Conservation (phyloP, 2,797 vertebrate genomes). For the Parauchenoglanis ngamensis region DNA sequence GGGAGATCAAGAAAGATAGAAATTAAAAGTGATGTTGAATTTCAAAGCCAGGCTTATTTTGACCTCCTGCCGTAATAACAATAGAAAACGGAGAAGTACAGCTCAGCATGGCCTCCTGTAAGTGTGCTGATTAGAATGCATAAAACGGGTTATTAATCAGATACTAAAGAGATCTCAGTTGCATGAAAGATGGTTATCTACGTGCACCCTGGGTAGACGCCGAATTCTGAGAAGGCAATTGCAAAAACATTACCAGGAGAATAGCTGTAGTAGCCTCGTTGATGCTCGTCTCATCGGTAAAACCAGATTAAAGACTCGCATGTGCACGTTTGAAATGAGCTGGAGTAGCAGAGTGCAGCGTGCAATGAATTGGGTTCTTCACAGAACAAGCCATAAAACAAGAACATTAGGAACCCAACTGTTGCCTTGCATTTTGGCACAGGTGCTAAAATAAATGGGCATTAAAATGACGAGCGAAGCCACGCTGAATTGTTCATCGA, state of each 20-base stretch:
- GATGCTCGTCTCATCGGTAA: conserved; percentile 12
- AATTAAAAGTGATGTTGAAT: conserved; percentile 10
- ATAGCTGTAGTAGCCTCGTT: conserved; percentile 2
- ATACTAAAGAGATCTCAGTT: conserved; percentile 38
- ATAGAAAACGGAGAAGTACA: conserved; percentile 13
- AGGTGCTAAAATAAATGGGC: not conserved
- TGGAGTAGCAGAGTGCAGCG: not conserved
- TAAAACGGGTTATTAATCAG: conserved; percentile 46
- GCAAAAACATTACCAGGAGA: conserved; percentile 11
- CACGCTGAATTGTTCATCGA: not conserved
- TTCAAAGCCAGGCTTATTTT: conserved; percentile 32
- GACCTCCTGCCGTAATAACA: conserved; percentile 32
- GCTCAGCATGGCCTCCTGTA: conserved; percentile 40
- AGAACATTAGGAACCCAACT: conserved; percentile 32
- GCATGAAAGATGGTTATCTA: conserved; percentile 35
- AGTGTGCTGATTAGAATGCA: conserved; percentile 43
- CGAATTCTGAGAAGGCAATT: conserved; percentile 23
- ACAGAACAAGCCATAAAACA: conserved; percentile 7
- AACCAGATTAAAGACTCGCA: conserved; percentile 20
- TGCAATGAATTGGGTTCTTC: conserved; percentile 1
- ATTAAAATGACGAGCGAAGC: not conserved
- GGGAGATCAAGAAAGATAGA: not conserved
- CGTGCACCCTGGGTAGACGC: conserved; percentile 33
- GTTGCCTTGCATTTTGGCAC: conserved; percentile 1
- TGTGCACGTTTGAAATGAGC: conserved; percentile 19